Evolutionary conservation across 1,140 invertebrate genomes (phyloP).

Genomic region (Pseudobourletiella spinata): DNA sequence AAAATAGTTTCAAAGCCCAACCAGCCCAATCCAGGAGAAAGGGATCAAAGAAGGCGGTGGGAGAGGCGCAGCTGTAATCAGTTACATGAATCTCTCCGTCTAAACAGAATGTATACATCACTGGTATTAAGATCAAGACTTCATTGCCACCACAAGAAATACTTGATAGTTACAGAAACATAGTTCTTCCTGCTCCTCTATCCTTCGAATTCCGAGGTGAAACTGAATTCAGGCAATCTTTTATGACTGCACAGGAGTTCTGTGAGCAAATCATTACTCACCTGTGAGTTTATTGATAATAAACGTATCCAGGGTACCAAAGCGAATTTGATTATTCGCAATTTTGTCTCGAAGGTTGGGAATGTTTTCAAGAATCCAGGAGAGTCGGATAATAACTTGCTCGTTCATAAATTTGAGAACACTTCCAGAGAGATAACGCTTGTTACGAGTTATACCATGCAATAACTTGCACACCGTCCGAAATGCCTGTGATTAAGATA

Average conservation of each 20-base stretch:
- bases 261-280: too few relatives aligned
- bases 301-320: slow-evolving; percentile 93
- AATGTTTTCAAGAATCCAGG: slow-evolving; percentile 67
- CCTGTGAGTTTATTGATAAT: slow-evolving; percentile 67
- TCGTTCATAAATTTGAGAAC: slow-evolving; percentile 67
- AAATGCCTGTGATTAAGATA: slow-evolving; percentile 45
- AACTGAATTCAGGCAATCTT: too few relatives aligned
- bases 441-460: slow-evolving; percentile 63
- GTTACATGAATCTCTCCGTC: slow-evolving; percentile 60
- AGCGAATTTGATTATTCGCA: slow-evolving; percentile 54
- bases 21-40: slow-evolving; percentile 72
- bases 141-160: too few relatives aligned
- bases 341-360: slow-evolving; percentile 53
- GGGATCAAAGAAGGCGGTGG: slow-evolving; percentile 87
- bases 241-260: too few relatives aligned
- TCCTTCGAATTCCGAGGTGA: too few relatives aligned
- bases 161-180: too few relatives aligned
- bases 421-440: slow-evolving; percentile 70
- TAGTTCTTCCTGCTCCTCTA: too few relatives aligned
- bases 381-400: slow-evolving; percentile 67
- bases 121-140: too few relatives aligned
- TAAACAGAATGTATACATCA: too few relatives aligned
- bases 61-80: slow-evolving; percentile 78
- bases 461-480: slow-evolving; percentile 56
- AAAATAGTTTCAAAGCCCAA: slow-evolving; percentile 56